Base-by-base conservation (phyloP, 2,888 invertebrate species). In the Geophilus truncorum region DNA sequence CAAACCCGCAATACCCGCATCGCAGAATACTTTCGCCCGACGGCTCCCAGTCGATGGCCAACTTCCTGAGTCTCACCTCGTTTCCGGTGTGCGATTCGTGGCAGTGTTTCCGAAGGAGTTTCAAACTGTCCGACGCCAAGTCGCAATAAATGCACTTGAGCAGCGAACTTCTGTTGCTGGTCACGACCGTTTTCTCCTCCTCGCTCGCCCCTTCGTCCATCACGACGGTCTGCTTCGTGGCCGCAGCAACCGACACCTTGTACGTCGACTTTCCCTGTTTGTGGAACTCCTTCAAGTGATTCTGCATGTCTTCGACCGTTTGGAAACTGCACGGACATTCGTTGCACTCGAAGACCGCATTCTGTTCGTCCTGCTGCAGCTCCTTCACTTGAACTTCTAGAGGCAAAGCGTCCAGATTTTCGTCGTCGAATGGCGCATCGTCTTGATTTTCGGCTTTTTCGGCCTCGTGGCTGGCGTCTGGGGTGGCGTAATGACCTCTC, bases 101-200 rank as follows among this genome's bases (percentile, higher is more conserved):
- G 76, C 75, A 80, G 18, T 80, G 80, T 40, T 80, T 80, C 21
- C 40, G 1, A n/a, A 80, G 28, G 1, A 80, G 25, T 34, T 80
- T 70, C n/a, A 75, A 28, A 76, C 76, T 75, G 12, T 80, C 80
- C n/a, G 76, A 75, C 12, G 80, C 80, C 15, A 80, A 36, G 25
- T 80, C 80, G 36, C 80, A 80, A 36, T 80, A 80, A 76, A 75
- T 75, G 75, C 80, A 80, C 30, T 75, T 70, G 23, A 80, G 21
- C 34, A 80, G 12, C 9, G 80, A 36, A 23, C 34, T 76, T 75
- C 80, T 25, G 12, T 25, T 23, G 12, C 25, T 25, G 1, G 62
- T 2, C 0, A 12, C 15, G 3, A 10, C 25, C 9, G 25, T 4
- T 15, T 62, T 62, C 12, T 6, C 10, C 15, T 25, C 23, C 7